These are phyloP conservation scores for Tauraco hartlaubi DNA, from an alignment of 2,797 vertebrate species.

Conservation along the genomic window DNA sequence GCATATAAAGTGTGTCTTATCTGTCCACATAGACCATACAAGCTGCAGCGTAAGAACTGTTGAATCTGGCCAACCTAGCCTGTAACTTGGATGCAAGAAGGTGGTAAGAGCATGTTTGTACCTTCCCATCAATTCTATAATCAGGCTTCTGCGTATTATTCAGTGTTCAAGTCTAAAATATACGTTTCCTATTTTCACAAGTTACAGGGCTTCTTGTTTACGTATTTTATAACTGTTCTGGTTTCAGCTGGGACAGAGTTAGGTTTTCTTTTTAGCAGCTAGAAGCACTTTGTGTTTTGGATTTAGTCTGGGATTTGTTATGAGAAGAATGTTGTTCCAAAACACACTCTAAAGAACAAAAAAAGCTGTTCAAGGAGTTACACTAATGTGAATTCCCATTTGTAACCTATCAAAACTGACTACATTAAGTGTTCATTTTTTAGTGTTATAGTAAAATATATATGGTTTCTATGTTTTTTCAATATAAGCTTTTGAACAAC, in stretches of 20 bases:
- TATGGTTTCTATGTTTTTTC: neutral
- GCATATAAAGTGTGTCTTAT: neutral
- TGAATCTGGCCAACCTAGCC: neutral
- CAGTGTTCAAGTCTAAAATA: neutral
- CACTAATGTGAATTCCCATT: neutral
- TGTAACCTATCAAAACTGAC: neutral
- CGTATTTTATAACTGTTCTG: neutral
- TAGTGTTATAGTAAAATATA: neutral
- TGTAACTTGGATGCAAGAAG: neutral
- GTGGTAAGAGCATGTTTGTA: neutral
- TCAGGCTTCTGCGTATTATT: neutral
- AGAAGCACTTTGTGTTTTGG: too few relatives aligned
- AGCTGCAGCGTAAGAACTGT: neutral
- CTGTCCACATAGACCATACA: neutral
- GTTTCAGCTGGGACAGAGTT: too few relatives aligned
- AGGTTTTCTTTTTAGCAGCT: too few relatives aligned
- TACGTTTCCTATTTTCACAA: neutral
- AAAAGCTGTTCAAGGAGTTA: neutral
- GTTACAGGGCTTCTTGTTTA: neutral
- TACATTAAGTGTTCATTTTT: neutral
- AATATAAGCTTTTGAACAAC: neutral
- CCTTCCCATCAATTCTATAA: neutral
- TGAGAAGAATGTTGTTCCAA: too few relatives aligned
- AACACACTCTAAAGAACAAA: neutral
- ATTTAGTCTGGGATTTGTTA: too few relatives aligned